Conservation (phyloP, 2,797 vertebrate genomes). For the Falco peregrinus region DNA sequence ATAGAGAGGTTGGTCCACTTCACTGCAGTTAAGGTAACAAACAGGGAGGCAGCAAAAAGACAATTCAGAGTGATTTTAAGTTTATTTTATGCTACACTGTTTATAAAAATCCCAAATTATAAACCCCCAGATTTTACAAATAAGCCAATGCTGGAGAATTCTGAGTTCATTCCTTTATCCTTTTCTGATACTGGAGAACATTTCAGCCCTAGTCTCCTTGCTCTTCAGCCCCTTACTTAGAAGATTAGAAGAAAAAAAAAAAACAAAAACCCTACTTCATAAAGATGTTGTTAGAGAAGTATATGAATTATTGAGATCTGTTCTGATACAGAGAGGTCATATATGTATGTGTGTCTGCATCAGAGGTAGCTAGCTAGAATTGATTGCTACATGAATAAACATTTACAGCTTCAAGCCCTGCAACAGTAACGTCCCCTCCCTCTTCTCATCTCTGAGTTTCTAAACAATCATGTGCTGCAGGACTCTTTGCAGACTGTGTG, state of each 20-base stretch:
- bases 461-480: neutral
- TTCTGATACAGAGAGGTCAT: neutral
- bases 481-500: neutral
- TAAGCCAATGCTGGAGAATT: neutral
- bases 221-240: neutral
- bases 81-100: neutral
- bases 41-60: neutral
- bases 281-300: neutral
- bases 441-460: neutral
- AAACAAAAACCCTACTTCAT: neutral
- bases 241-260: neutral
- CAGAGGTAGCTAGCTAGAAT: constrained; percentile 1
- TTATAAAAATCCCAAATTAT: neutral
- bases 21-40: neutral
- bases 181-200: neutral
- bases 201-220: neutral
- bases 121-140: neutral
- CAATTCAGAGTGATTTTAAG: neutral
- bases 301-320: constrained; percentile 29
- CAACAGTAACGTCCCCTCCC: neutral
- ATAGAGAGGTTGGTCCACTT: neutral
- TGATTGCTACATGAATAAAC: constrained; percentile 51
- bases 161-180: neutral
- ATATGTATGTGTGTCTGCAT: neutral
- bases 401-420: constrained; percentile 17